Conservation (phyloP, 2,113 vertebrate genomes). For the Nerophis lumbriciformis region DNA sequence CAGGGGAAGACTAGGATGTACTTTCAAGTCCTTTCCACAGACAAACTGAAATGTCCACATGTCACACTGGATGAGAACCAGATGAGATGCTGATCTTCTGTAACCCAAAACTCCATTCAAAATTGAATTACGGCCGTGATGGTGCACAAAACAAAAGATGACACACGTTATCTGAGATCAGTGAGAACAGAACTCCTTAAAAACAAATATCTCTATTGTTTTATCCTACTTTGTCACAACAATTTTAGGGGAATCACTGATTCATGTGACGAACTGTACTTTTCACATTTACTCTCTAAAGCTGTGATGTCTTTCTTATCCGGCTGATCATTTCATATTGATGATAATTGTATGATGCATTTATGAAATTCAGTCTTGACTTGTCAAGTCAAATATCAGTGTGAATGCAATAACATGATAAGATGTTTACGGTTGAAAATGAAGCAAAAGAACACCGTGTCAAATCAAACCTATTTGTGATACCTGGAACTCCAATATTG, state of each 20-base stretch:
- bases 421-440: constrained; percentile 29
- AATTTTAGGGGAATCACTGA: constrained; percentile 6
- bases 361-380: constrained; percentile 4
- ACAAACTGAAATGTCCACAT: constrained; percentile 19
- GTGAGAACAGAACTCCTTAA: constrained; percentile 19
- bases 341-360: constrained; percentile 26
- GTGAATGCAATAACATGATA: constrained; percentile 22
- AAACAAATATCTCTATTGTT: constrained; percentile 10
- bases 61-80: constrained; percentile 39
- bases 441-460: background rate
- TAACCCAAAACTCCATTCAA: constrained; percentile 19
- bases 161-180: constrained; percentile 44
- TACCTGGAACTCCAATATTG: constrained; percentile 85
- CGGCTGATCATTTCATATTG: constrained; percentile 7
- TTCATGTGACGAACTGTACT: constrained; percentile 16
- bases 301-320: background rate
- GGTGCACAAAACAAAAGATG: constrained; percentile 38
- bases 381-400: constrained; percentile 21
- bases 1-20: background rate
- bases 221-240: constrained; percentile 24
- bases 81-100: constrained; percentile 29
- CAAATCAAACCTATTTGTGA: background rate
- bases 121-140: constrained; percentile 30
- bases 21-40: constrained; percentile 9
- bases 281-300: constrained; percentile 10